These are phyloP conservation scores for Sebastolobus altivelis DNA, from an alignment of 2,797 vertebrate genomes.

Conservation along the genomic window DNA sequence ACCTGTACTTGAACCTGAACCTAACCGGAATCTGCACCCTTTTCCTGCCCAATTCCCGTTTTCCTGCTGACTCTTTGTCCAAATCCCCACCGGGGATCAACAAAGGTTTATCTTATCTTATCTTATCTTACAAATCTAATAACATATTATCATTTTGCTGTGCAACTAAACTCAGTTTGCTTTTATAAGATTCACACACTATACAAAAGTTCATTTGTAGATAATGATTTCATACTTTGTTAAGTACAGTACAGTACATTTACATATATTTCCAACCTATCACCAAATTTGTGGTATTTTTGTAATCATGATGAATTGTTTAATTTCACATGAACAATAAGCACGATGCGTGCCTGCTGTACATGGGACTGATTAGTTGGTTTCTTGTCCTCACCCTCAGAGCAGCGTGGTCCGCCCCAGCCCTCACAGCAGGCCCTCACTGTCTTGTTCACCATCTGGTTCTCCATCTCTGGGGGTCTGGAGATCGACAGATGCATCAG, in stretches of 20 bases:
- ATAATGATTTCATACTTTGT: not conserved
- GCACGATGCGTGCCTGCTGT: not conserved
- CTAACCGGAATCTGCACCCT: too few relatives aligned
- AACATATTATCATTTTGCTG: too few relatives aligned
- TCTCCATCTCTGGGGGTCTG: conserved; percentile 86
- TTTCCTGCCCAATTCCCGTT: too few relatives aligned
- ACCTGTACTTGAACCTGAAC: too few relatives aligned
- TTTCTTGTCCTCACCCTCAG: conserved; percentile 81
- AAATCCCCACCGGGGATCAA: too few relatives aligned
- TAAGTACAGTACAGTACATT: not conserved
- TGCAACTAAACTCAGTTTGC: too few relatives aligned
- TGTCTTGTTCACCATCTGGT: conserved; percentile 81
- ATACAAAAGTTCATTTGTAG: not conserved
- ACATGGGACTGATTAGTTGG: not conserved
- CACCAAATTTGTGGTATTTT: too few relatives aligned
- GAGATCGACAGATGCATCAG: conserved; percentile 14
- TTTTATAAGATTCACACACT: too few relatives aligned
- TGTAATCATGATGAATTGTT: not conserved
- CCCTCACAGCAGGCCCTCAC: conserved; percentile 89
- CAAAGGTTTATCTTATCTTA: too few relatives aligned
- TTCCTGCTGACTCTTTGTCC: too few relatives aligned
- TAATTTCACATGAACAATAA: not conserved
- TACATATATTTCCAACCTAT: not conserved
- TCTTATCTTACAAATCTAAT: too few relatives aligned
- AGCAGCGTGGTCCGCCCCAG: conserved; percentile 88